Base-by-base conservation (phyloP, 2,113 vertebrate genomes). In the Raja brachyura region DNA sequence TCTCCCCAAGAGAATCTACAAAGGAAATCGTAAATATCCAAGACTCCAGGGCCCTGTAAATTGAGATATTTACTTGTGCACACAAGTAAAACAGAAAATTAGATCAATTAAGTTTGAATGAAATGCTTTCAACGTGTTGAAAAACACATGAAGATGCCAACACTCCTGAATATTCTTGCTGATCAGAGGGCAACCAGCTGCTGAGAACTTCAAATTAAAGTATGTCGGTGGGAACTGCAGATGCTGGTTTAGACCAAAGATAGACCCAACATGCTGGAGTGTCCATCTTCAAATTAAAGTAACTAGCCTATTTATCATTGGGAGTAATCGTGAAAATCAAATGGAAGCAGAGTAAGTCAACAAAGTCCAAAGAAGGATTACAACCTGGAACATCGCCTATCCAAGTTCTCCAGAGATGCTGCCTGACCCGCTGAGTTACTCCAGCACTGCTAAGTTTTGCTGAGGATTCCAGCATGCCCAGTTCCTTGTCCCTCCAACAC, bases 71-170 rank as follows among this genome's bases (percentile, higher is more conserved):
- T 92, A 25, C 20, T 73, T 63, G 59, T n/a, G 59, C 18, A 88
- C n/a, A 66, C 59, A 73, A 73, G 73, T 13, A 0, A 16, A 33
- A 73, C 2, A 54, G 4, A 66, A 92, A 92, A 92, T 88, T 20
- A 73, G 88, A 70, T 54, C 88, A 70, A 92, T 70, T 48, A 54
- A 54, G 48, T 73, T 70, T 73, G 90, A 92, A 92, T 73, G 66
- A 92, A 54, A 25, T 74, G 68, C 39, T 92, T 92, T 54, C 33
- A 92, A 74, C 4, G 10, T 73, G 33, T 88, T 92, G 54, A 92
- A 90, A 48, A 48, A 33, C 68, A 74, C 33, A 73, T 70, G 22
- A 13, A 92, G 9, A 13, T 73, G 63, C 68, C 66, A 48, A 88
- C 31, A 88, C 61, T 31, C 28, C 2, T 13, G 20, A 39, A 63